phyloP scores from a whole-genome alignment of 2,797 vertebrate species.

The Nyctibius grandis region DNA sequence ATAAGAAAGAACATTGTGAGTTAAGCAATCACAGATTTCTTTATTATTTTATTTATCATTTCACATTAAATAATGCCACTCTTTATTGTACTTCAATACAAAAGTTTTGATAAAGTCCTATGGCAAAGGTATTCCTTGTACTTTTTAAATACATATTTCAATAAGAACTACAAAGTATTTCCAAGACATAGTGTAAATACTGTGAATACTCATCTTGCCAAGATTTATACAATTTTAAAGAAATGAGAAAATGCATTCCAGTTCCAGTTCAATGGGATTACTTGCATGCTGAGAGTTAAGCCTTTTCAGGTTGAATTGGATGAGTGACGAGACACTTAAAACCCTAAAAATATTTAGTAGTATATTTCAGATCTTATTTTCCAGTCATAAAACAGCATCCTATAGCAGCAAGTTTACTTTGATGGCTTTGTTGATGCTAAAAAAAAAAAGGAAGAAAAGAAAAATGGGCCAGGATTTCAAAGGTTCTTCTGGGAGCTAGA shows the following conservation, averaged over 20 bases:
- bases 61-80: background rate
- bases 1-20: background rate
- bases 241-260: conserved; percentile 24
- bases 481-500: background rate
- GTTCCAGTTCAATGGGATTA: conserved; percentile 31
- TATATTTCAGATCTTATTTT: conserved; percentile 34
- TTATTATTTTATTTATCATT: background rate
- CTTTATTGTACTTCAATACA: background rate
- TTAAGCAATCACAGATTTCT: background rate
- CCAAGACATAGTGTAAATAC: background rate
- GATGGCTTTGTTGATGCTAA: background rate
- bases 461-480: conserved; percentile 7
- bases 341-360: conserved; percentile 1
- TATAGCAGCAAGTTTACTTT: background rate
- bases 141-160: background rate
- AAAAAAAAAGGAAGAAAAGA: background rate
- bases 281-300: conserved; percentile 35
- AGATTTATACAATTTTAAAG: background rate
- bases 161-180: background rate
- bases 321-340: conserved; percentile 44
- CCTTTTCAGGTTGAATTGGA: conserved; percentile 37
- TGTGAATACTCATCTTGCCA: background rate
- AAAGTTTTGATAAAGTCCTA: background rate
- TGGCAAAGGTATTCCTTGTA: background rate
- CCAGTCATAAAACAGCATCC: conserved; percentile 12